phyloP scores from a whole-genome alignment of 2,888 invertebrate species.

The Ceratothoa steindachneri region DNA sequence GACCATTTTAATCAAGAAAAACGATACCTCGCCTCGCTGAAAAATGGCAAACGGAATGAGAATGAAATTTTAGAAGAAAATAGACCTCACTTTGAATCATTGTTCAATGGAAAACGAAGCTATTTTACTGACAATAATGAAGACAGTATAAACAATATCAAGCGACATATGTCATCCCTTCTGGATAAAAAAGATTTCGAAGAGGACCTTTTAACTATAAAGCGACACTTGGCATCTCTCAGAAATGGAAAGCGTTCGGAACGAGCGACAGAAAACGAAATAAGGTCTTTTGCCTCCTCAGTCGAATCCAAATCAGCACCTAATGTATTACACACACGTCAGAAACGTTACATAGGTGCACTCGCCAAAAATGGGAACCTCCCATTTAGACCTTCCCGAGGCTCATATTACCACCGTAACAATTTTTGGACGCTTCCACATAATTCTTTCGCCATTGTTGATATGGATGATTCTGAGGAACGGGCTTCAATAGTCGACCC shows the following conservation, averaged over 20 bases:
- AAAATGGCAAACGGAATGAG: background rate
- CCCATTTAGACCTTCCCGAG: background rate
- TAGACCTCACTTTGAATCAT: background rate
- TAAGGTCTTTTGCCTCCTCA: background rate
- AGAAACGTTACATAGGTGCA: background rate
- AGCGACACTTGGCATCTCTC: background rate
- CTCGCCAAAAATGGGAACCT: conserved; percentile 1
- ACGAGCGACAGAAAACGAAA: background rate
- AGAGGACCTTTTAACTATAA: background rate
- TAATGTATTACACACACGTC: background rate
- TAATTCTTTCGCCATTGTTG: too few species aligned
- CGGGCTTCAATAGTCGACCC: too few species aligned
- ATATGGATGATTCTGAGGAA: too few species aligned
- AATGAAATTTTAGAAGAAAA: background rate
- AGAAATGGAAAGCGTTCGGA: background rate
- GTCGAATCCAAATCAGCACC: background rate
- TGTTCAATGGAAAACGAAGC: background rate
- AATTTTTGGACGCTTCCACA: too few species aligned
- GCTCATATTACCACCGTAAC: too few species aligned
- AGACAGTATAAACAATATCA: background rate
- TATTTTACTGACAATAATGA: background rate
- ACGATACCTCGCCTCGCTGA: background rate
- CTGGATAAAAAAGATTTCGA: background rate
- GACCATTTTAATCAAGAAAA: background rate
- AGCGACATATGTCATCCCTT: background rate